phyloP scores from a whole-genome alignment of 1,140 invertebrate species.

The Anastatus disparis region DNA sequence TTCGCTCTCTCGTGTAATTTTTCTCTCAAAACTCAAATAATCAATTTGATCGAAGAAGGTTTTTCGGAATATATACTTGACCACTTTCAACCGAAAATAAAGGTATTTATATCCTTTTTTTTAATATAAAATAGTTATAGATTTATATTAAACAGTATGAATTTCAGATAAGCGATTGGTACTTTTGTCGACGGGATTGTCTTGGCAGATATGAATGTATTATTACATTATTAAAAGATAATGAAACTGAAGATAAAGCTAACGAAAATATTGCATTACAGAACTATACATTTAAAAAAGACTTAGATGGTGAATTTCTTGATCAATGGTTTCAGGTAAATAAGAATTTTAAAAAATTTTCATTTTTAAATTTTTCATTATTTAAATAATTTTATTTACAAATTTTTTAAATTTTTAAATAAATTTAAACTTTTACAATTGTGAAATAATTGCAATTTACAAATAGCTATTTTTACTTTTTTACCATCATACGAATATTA shows the following conservation, averaged over 20 bases:
- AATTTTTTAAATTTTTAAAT: no score
- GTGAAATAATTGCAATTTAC: no score
- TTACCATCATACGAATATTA: no score
- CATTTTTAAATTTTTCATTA: no score
- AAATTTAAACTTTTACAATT: no score
- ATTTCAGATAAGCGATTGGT: constrained; percentile 59
- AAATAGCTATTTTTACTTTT: no score
- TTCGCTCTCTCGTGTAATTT: constrained; percentile 63
- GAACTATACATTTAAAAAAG: constrained; percentile 43
- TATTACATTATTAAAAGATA: constrained; percentile 42
- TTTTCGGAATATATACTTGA: constrained; percentile 58
- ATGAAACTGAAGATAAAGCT: no score
- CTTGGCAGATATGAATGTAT: constrained; percentile 51
- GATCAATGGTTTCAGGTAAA: constrained; percentile 57
- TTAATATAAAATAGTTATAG: no score
- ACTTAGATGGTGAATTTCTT: constrained; percentile 49
- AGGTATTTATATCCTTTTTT: constrained; percentile 40
- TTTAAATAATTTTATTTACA: no score
- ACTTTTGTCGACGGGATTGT: constrained; percentile 58
- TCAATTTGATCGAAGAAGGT: constrained; percentile 57
- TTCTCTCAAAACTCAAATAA: constrained; percentile 58
- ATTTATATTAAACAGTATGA: constrained; percentile 5
- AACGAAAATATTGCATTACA: no score
- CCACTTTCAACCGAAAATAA: constrained; percentile 56
- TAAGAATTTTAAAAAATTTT: no score